phyloP scores from a whole-genome alignment of 1,140 invertebrate genomes.

The Paracyclopina nana region DNA sequence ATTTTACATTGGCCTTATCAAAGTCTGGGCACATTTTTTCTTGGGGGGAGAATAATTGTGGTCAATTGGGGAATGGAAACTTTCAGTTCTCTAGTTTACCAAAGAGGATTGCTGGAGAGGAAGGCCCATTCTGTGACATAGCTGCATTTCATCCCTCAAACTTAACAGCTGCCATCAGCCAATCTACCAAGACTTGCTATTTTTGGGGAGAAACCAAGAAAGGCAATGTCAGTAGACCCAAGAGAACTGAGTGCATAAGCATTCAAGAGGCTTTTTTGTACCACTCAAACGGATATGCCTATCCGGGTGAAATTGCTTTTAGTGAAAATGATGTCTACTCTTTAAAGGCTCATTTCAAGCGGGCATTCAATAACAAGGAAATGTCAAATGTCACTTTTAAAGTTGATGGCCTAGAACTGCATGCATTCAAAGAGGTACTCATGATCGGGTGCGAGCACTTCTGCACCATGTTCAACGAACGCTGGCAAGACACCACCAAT shows the following conservation, averaged over 20 bases:
- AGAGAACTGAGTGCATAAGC: conserved; percentile 33
- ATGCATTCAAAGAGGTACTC: conserved; percentile 42
- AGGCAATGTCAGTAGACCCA: no score
- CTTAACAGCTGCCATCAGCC: conserved; percentile 39
- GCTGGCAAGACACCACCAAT: no score
- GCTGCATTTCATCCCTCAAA: conserved; percentile 40
- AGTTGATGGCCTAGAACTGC: conserved; percentile 38
- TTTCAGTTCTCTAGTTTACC: conserved; percentile 37
- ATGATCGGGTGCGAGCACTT: conserved; percentile 43
- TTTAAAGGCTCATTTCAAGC: not conserved
- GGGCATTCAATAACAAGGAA: conserved; percentile 5
- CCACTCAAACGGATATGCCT: conserved; percentile 38
- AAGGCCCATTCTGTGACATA: conserved; percentile 39
- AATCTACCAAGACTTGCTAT: conserved; percentile 33
- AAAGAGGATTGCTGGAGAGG: conserved; percentile 29
- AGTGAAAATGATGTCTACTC: no score
- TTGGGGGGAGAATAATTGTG: conserved; percentile 43
- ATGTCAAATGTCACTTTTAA: conserved; percentile 41
- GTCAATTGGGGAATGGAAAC: conserved; percentile 32
- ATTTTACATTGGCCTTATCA: conserved; percentile 41
- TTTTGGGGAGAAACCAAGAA: no score
- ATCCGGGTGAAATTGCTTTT: conserved; percentile 28
- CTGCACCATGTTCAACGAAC: conserved; percentile 38
- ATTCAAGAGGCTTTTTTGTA: conserved; percentile 43
- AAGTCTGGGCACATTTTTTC: conserved; percentile 40